A percentile compares a stretch with the other conserved stretches of the same genome.
phyloP scores from a whole-genome alignment of 2,113 vertebrate genomes.

The Rhabdomys dilectus region DNA sequence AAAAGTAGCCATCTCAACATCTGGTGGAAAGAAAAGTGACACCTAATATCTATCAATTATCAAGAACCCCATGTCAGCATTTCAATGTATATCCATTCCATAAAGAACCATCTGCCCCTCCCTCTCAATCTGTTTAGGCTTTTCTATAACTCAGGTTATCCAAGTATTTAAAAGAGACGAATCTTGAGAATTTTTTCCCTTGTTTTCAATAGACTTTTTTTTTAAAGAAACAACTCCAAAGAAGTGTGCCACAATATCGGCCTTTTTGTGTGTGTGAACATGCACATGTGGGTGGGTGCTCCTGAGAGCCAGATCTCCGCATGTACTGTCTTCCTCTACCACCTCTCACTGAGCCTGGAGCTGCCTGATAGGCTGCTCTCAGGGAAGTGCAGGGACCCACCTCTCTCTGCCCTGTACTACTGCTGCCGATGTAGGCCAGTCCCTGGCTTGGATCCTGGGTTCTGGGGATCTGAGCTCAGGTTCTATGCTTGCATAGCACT shows the following conservation, averaged over 20 bases:
- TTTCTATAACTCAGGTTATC: background rate
- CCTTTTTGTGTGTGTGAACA: background rate
- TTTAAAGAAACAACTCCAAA: conserved; percentile 44
- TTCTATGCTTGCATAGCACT: background rate
- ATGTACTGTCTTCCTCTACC: background rate
- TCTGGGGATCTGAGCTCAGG: background rate
- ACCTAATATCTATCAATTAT: background rate
- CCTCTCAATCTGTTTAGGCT: background rate
- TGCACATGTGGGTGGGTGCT: too few relatives aligned
- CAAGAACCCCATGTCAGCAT: background rate
- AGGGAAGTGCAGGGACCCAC: background rate
- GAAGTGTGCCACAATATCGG: background rate
- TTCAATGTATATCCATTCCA: conserved; percentile 21
- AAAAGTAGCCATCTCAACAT: background rate
- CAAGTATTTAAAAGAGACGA: background rate
- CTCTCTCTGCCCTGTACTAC: too few relatives aligned
- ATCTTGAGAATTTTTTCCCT: background rate
- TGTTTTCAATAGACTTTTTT: conserved; percentile 16
- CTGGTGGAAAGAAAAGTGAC: background rate
- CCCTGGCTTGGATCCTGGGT: too few relatives aligned
- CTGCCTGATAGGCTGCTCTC: background rate
- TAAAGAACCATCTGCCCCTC: background rate
- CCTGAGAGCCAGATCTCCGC: background rate
- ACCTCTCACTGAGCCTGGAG: background rate
- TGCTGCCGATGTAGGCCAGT: too few relatives aligned